These are phyloP conservation scores for Heliconius charithonia DNA, from an alignment of 2,888 invertebrate species.

Conservation along the genomic window DNA sequence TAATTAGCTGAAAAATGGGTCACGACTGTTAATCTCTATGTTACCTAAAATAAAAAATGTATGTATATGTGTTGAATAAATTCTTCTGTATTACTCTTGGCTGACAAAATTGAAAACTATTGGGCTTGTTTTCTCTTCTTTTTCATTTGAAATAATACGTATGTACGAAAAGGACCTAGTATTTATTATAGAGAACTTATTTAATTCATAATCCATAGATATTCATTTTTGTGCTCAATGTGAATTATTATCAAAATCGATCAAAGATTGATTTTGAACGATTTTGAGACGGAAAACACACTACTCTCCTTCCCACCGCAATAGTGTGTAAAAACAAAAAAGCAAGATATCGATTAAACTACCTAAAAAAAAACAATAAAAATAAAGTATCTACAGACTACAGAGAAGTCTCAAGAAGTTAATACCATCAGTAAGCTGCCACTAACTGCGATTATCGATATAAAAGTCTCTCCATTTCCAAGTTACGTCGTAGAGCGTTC, in stretches of 20 bases:
- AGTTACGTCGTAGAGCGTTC: conserved; percentile 23
- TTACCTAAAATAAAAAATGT: too few species aligned
- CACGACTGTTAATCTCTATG: too few species aligned
- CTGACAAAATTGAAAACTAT: neutral
- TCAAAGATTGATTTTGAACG: too few species aligned
- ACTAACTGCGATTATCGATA: neutral
- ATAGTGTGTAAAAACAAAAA: neutral
- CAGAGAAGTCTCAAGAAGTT: neutral
- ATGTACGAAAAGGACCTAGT: too few species aligned
- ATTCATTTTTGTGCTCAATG: too few species aligned
- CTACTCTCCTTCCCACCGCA: too few species aligned
- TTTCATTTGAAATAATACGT: neutral
- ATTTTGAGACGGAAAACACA: too few species aligned
- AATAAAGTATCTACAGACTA: neutral
- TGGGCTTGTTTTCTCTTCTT: neutral
- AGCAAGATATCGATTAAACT: neutral
- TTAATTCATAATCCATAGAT: too few species aligned
- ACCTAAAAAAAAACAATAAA: neutral
- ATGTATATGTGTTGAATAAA: neutral
- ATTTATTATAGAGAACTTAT: too few species aligned
- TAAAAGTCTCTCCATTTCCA: conserved; percentile 12
- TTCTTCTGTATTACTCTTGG: neutral
- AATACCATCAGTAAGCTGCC: neutral
- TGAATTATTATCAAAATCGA: too few species aligned
- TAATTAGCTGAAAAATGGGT: too few species aligned